Evolutionary conservation across 2,797 vertebrate species (phyloP).

Genomic region (Pagetopsis macropterus): DNA sequence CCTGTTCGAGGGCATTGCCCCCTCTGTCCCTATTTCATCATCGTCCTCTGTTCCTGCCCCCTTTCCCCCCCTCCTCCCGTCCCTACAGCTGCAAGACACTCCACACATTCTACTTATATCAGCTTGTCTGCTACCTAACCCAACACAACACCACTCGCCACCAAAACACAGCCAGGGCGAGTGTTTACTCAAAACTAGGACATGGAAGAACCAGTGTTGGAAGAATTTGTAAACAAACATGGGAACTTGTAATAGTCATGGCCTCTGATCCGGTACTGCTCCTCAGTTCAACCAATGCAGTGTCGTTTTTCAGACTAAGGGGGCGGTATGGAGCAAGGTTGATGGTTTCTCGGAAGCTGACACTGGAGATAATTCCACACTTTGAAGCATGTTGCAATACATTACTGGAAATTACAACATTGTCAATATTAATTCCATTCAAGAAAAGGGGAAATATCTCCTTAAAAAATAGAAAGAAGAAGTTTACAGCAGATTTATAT

Average conservation of each 20-base stretch:
- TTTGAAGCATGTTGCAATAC: neutral
- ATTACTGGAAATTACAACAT: slow-evolving; percentile 32
- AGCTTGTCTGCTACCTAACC: slow-evolving; percentile 2
- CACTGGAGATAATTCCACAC: slow-evolving; percentile 43
- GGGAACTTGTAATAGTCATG: neutral
- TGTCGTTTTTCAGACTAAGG: slow-evolving; percentile 6
- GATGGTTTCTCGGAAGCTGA: neutral
- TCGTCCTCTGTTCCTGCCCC: slow-evolving; percentile 25
- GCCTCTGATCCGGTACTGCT: neutral
- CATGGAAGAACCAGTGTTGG: neutral
- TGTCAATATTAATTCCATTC: neutral
- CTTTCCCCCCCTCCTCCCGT: neutral
- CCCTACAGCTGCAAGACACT: slow-evolving; percentile 12
- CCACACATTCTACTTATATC: neutral
- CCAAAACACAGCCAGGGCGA: neutral
- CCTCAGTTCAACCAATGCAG: neutral
- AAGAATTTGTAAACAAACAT: slow-evolving; percentile 17
- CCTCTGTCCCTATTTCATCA: slow-evolving; percentile 59
- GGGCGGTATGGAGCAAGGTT: slow-evolving; percentile 33
- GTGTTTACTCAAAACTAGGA: slow-evolving; percentile 36
- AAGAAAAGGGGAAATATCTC: neutral
- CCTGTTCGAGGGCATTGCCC: slow-evolving; percentile 70
- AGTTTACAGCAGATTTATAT: neutral
- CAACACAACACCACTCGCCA: neutral
- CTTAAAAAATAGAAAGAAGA: neutral